Percentiles rank a stretch among this genome's conserved stretches.
Evolutionary conservation across 2,888 invertebrate genomes (phyloP).

Genomic region (Catocala sponsa): DNA sequence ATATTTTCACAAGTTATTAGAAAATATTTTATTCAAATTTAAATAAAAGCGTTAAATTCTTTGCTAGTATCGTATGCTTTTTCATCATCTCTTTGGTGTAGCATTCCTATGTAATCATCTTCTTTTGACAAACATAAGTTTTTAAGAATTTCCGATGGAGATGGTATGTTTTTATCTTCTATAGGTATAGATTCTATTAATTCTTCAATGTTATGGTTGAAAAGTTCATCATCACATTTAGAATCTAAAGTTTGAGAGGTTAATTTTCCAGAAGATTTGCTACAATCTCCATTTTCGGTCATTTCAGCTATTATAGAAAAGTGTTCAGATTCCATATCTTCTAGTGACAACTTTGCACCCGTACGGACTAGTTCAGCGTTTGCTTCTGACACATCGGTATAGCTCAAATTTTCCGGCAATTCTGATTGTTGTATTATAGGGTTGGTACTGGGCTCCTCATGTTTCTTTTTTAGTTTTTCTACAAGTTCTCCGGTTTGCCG

Average conservation of each 20-base stretch:
- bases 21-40: no score
- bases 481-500: constrained; percentile 82
- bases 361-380: constrained; percentile 80
- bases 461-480: constrained; percentile 82
- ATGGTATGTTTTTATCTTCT: constrained; percentile 87
- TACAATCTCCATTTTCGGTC: constrained; percentile 46
- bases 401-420: constrained; percentile 46
- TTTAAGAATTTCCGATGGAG: constrained; percentile 90
- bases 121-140: constrained; percentile 88
- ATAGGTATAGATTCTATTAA: constrained; percentile 67
- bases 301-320: constrained; percentile 74
- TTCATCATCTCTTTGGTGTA: constrained; percentile 47
- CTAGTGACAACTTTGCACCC: constrained; percentile 81
- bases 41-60: constrained; percentile 63
- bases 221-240: constrained; percentile 62
- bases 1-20: no score
- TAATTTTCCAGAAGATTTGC: constrained; percentile 13
- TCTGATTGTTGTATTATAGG: constrained; percentile 24
- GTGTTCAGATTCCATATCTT: constrained; percentile 82
- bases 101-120: constrained; percentile 63
- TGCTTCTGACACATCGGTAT: constrained; percentile 73
- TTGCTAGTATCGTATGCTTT: constrained; percentile 56
- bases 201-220: constrained; percentile 74
- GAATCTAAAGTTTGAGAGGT: constrained; percentile 27
- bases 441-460: constrained; percentile 49